Percentiles rank a stretch among this genome's conserved stretches.
phyloP scores from a whole-genome alignment of 2,888 invertebrate genomes.

The Drosophila mulleri region DNA sequence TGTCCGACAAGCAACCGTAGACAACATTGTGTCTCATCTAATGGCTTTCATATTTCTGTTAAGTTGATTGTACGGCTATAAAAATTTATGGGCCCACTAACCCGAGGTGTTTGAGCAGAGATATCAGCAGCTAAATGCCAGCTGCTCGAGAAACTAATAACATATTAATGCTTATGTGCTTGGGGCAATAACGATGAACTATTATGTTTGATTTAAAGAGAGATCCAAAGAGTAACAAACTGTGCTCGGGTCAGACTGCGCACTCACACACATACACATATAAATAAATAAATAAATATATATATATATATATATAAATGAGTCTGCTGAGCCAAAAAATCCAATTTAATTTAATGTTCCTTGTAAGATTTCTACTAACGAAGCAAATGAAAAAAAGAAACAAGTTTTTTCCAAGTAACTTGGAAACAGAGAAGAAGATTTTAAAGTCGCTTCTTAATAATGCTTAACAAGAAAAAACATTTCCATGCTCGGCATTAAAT shows the following conservation, averaged over 20 bases:
- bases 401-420: slow-evolving; percentile 5
- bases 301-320: neutral
- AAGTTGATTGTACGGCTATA: slow-evolving; percentile 50
- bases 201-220: slow-evolving; percentile 3
- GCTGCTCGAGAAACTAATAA: slow-evolving; percentile 24
- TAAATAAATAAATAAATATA: neutral
- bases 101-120: slow-evolving; percentile 26
- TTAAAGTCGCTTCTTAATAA: neutral
- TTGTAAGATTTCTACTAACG: neutral
- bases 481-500: slow-evolving; percentile 22
- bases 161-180: slow-evolving; percentile 32
- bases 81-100: slow-evolving; percentile 41
- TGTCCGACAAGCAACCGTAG: slow-evolving; percentile 36
- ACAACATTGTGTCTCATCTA: slow-evolving; percentile 52
- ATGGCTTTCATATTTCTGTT: slow-evolving; percentile 58
- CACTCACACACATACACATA: neutral
- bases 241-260: neutral
- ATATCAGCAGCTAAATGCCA: slow-evolving; percentile 27
- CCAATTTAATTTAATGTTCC: neutral
- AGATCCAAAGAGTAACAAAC: neutral
- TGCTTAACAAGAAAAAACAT: slow-evolving; percentile 9
- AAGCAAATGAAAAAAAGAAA: neutral
- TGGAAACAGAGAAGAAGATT: neutral
- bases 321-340: neutral
- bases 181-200: slow-evolving; percentile 1